A percentile compares a stretch with the other conserved stretches of the same genome.
phyloP scores from a whole-genome alignment of 1,140 invertebrate species.

The Eueides isabella region DNA sequence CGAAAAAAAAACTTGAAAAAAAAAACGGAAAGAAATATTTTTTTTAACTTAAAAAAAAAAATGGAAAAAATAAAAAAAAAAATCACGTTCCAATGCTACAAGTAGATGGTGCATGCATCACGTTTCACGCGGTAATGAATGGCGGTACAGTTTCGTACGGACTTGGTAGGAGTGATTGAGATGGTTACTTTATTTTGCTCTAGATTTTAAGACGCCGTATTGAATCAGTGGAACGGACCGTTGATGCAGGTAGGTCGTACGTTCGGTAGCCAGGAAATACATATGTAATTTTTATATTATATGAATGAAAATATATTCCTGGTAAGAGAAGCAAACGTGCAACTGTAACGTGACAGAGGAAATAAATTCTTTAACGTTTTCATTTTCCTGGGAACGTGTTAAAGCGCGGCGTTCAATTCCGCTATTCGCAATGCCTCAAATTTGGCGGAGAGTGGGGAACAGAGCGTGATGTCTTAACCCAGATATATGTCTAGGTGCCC shows the following conservation, averaged over 20 bases:
- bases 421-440: neutral
- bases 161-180: slow-evolving; percentile 5
- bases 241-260: neutral
- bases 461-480: neutral
- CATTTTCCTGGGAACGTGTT: too few relatives aligned
- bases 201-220: neutral
- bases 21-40: neutral
- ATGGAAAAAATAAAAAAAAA: neutral
- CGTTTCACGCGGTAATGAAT: slow-evolving; percentile 9
- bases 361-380: too few relatives aligned
- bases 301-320: too few relatives aligned
- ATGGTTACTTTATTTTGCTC: neutral
- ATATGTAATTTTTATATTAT: too few relatives aligned
- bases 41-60: neutral
- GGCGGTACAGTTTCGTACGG: neutral
- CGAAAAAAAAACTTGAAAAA: neutral
- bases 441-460: too few relatives aligned
- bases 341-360: too few relatives aligned
- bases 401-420: too few relatives aligned
- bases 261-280: neutral
- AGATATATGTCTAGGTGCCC: too few relatives aligned
- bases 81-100: neutral
- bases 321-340: too few relatives aligned
- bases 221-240: neutral
- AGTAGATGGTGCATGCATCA: slow-evolving; percentile 3